These are phyloP conservation scores for Burhinus bistriatus DNA, from an alignment of 2,113 vertebrate species.

Conservation along the genomic window DNA sequence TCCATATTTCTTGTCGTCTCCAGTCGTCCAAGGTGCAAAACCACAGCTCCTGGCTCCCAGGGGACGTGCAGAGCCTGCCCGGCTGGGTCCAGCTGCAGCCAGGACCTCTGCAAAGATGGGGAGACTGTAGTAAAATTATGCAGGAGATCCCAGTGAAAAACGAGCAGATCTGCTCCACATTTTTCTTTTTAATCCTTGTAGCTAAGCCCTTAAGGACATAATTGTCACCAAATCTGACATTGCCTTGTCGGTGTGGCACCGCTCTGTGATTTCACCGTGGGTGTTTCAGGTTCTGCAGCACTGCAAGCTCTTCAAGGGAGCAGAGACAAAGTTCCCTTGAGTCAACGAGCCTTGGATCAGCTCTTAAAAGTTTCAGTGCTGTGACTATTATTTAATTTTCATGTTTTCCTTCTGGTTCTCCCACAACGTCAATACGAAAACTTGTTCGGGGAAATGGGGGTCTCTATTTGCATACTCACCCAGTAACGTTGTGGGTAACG, in stretches of 20 bases:
- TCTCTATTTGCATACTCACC: conserved; percentile 28
- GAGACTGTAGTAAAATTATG: not conserved
- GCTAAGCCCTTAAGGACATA: not conserved
- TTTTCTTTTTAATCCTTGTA: not conserved
- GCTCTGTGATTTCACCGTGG: not conserved
- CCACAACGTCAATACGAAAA: not conserved
- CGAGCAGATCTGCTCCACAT: not conserved
- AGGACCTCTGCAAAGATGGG: not conserved
- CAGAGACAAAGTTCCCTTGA: not conserved
- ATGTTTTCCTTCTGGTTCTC: conserved; percentile 5
- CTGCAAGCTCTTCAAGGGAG: not conserved
- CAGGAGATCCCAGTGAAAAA: not conserved
- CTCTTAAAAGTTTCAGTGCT: not conserved
- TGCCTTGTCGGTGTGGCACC: not conserved
- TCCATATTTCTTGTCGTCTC: not conserved
- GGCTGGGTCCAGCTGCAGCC: not conserved
- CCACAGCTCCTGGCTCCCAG: not conserved
- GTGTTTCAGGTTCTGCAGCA: not conserved
- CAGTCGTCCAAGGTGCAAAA: not conserved
- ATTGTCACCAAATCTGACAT: not conserved
- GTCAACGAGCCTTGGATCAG: not conserved
- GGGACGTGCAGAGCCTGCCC: not conserved
- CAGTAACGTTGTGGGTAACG: not conserved
- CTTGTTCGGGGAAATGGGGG: not conserved
- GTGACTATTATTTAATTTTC: conserved; percentile 22